Conservation (phyloP, 2,113 vertebrate species). For the Thalassarche chlororhynchos region DNA sequence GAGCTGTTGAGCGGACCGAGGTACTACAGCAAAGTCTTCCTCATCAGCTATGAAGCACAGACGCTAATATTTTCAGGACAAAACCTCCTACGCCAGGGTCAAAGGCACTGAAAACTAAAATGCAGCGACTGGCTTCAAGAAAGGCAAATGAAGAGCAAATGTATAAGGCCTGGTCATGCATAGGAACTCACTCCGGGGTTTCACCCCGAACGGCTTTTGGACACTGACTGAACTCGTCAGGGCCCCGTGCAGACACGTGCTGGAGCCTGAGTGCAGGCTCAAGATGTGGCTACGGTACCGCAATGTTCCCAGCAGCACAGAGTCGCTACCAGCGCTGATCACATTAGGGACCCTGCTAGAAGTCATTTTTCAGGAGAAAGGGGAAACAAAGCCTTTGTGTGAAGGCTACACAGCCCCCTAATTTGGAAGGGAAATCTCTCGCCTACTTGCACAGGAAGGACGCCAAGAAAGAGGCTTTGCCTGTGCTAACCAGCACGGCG, state of each 20-base stretch:
- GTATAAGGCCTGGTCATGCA: not conserved
- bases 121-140: not conserved
- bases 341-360: not conserved
- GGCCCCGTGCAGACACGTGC: fast-evolving
- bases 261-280: not conserved
- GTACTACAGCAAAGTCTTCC: not conserved
- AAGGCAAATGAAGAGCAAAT: not conserved
- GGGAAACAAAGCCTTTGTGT: not conserved
- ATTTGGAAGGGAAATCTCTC: not conserved
- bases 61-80: not conserved
- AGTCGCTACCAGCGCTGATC: fast-evolving
- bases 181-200: not conserved
- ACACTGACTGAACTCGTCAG: not conserved
- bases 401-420: not conserved
- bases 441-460: not conserved
- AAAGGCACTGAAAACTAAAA: not conserved
- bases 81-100: not conserved
- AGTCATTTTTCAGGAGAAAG: not conserved
- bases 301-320: not conserved
- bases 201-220: not conserved
- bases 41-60: not conserved
- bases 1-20: not conserved
- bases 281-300: too few species aligned
- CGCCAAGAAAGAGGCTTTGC: not conserved
- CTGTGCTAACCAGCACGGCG: not conserved